Conservation (phyloP, 2,888 invertebrate genomes). For the Xanthorhoe designata region DNA sequence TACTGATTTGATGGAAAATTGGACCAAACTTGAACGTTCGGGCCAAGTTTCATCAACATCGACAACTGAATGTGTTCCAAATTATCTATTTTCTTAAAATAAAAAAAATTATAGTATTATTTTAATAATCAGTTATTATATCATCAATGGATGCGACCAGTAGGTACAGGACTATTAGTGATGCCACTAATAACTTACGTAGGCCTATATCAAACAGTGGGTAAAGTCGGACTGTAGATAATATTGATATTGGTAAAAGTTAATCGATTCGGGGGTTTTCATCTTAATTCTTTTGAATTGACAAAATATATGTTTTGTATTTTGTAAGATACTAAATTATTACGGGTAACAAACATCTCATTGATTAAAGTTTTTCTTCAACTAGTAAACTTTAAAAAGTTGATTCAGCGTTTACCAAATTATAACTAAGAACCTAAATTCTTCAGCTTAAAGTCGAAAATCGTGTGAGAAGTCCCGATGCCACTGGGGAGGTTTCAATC, state of each 20-base stretch:
- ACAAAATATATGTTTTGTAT: too few species aligned
- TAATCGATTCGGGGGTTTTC: too few species aligned
- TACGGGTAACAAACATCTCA: not conserved
- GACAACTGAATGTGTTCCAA: not conserved
- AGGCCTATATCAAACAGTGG: too few species aligned
- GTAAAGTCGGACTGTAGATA: too few species aligned
- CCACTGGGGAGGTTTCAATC: slow-evolving; percentile 41
- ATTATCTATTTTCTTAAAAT: not conserved
- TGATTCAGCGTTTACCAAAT: slow-evolving; percentile 9
- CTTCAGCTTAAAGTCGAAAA: slow-evolving; percentile 13
- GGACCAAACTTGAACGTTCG: slow-evolving; percentile 3
- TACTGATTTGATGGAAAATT: slow-evolving; percentile 29
- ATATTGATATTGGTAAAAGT: too few species aligned
- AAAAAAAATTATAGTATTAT: not conserved
- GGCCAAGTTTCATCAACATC: not conserved
- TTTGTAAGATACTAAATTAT: too few species aligned
- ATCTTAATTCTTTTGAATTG: too few species aligned
- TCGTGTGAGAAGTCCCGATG: slow-evolving; percentile 16
- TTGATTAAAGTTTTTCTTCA: not conserved
- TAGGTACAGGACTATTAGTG: too few species aligned
- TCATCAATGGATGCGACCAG: too few species aligned
- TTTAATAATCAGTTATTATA: too few species aligned
- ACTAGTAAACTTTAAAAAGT: slow-evolving; percentile 9
- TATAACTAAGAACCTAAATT: slow-evolving; percentile 3
- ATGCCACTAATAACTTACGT: too few species aligned